Evolutionary conservation across 2,113 vertebrate species (phyloP).

Genomic region (Ptychochromis oligacanthus): DNA sequence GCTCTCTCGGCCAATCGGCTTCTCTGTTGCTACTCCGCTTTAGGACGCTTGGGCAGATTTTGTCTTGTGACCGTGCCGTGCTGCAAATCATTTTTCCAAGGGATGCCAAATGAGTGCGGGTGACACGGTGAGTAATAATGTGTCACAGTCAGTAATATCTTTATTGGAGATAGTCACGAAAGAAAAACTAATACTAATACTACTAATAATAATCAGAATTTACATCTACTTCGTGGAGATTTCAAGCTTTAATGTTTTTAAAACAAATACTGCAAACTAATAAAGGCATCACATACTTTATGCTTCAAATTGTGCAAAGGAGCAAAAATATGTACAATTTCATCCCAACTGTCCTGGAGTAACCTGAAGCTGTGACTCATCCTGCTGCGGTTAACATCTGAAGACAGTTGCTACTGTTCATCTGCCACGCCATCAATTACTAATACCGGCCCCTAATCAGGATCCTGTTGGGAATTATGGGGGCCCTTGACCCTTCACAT

Average conservation of each 20-base stretch:
- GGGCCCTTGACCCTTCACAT: constrained; percentile 23
- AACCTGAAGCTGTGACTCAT: constrained; percentile 43
- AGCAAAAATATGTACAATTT: constrained; percentile 13
- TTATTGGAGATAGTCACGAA: constrained; percentile 58
- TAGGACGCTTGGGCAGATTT: constrained; percentile 79
- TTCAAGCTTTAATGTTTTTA: background rate
- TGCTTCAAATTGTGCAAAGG: background rate
- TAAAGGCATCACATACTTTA: background rate
- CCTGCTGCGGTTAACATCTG: constrained; percentile 1
- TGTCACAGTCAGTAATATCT: constrained; percentile 69
- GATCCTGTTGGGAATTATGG: constrained; percentile 28
- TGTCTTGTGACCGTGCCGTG: constrained; percentile 69
- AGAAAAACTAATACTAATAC: constrained; percentile 1
- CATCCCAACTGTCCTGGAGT: constrained; percentile 20
- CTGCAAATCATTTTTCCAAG: constrained; percentile 65
- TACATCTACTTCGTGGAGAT: background rate
- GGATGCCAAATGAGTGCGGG: constrained; percentile 63
- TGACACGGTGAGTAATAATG: constrained; percentile 71
- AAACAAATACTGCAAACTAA: background rate
- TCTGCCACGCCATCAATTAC: constrained; percentile 54
- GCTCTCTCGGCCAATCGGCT: constrained; percentile 54
- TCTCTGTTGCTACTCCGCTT: constrained; percentile 82
- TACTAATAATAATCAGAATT: background rate
- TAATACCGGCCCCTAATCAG: constrained; percentile 44
- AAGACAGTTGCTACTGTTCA: constrained; percentile 62